Conservation (phyloP, 2,797 vertebrate species). For the Crocodylus rhombifer region DNA sequence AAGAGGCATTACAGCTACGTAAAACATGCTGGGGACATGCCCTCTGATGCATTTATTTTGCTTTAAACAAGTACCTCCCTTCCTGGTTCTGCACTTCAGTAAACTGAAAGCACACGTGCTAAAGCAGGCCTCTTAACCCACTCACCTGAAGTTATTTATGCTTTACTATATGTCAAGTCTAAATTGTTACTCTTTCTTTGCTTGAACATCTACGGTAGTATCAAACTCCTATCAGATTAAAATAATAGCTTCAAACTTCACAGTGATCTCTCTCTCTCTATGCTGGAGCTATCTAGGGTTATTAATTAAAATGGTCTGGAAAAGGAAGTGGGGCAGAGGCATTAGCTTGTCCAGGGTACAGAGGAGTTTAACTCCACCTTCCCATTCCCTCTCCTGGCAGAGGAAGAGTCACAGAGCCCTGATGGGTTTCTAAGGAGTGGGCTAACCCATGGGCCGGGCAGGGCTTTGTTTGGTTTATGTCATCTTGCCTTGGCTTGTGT, state of each 20-base stretch:
- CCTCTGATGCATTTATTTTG: rapidly evolving
- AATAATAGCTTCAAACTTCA: slow-evolving; percentile 57
- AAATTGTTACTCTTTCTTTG: slow-evolving; percentile 61
- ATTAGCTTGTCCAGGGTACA: not conserved
- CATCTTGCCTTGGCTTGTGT: not conserved
- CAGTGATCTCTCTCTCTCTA: slow-evolving; percentile 48
- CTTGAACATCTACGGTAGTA: slow-evolving; percentile 59
- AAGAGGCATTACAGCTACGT: not conserved
- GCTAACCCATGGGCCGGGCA: not conserved
- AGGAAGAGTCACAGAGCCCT: not conserved
- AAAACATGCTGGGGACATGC: not conserved
- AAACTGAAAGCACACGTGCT: slow-evolving; percentile 39
- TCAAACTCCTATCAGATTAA: slow-evolving; percentile 63
- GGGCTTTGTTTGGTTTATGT: not conserved
- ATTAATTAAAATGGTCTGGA: slow-evolving; percentile 10
- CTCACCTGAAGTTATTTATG: slow-evolving; percentile 8
- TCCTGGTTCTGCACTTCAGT: not conserved
- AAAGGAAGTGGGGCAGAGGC: slow-evolving; percentile 9
- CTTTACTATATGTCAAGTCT: slow-evolving; percentile 24
- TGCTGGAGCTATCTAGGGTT: not conserved
- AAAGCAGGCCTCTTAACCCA: slow-evolving; percentile 38
- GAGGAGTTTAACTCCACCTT: not conserved
- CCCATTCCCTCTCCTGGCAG: not conserved
- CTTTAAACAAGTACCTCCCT: not conserved
- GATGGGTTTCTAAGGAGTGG: not conserved